phyloP scores from a whole-genome alignment of 2,888 invertebrate species.

The Cantharis rufa region DNA sequence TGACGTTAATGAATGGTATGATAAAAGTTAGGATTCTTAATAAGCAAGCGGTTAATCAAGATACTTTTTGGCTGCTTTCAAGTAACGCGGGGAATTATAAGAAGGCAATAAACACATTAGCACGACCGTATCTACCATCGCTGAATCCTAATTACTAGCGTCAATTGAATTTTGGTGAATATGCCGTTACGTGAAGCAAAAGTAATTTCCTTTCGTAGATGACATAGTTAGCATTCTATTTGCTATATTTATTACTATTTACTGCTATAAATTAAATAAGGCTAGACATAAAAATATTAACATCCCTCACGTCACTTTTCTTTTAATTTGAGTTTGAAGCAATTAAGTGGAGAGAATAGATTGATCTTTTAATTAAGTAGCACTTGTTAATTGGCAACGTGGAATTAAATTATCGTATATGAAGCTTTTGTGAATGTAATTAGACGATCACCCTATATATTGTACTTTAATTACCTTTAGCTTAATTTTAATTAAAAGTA shows the following conservation, averaged over 20 bases:
- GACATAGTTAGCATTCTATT: slow-evolving; percentile 12
- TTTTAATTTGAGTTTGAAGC: neutral
- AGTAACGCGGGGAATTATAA: slow-evolving; percentile 26
- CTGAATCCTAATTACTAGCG: slow-evolving; percentile 32
- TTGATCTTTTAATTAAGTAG: neutral
- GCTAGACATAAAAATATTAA: neutral
- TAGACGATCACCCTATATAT: neutral
- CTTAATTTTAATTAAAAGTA: neutral
- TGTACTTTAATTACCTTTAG: neutral
- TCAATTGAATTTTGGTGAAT: slow-evolving; percentile 32
- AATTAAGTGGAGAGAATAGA: neutral
- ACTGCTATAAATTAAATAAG: neutral
- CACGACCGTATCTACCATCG: slow-evolving; percentile 21
- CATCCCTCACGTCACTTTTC: neutral
- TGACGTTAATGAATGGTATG: slow-evolving; percentile 9
- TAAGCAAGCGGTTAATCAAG: slow-evolving; percentile 10
- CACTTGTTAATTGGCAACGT: neutral
- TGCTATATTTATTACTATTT: neutral
- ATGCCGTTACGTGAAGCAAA: slow-evolving; percentile 30
- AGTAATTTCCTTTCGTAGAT: slow-evolving; percentile 33
- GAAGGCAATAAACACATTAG: slow-evolving; percentile 26
- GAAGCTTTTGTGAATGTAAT: neutral
- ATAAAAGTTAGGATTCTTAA: slow-evolving; percentile 16
- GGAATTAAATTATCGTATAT: neutral
- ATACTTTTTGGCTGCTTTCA: slow-evolving; percentile 17